Evolutionary conservation across 1,140 invertebrate species (phyloP).

Genomic region (Ooceraea biroi): DNA sequence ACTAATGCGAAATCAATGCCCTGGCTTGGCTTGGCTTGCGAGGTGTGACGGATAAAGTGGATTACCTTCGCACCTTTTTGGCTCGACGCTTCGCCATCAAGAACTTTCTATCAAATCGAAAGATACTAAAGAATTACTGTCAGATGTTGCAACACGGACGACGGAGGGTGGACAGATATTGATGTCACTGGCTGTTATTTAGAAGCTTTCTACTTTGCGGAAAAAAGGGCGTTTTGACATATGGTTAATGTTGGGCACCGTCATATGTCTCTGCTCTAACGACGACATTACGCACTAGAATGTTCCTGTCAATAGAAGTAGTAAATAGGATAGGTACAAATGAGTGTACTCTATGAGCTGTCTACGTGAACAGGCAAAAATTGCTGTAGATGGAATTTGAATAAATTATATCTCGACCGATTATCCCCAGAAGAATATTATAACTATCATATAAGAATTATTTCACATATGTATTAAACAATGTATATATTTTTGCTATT

Average conservation of each 20-base stretch:
- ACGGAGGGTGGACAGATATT: not conserved
- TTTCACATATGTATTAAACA: too few relatives aligned
- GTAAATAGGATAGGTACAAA: conserved; percentile 14
- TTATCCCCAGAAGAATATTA: not conserved
- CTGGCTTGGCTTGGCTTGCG: conserved; percentile 45
- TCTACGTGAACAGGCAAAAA: not conserved
- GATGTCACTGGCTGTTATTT: not conserved
- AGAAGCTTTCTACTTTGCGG: not conserved
- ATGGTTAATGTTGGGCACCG: conserved; percentile 5
- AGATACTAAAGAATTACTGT: conserved; percentile 33
- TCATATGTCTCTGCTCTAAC: conserved; percentile 26
- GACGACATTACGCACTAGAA: not conserved
- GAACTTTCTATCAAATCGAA: conserved; percentile 44
- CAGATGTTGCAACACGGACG: not conserved
- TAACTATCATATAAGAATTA: not conserved
- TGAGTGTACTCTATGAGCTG: not conserved
- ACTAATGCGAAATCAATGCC: conserved; percentile 79
- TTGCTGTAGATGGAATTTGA: not conserved
- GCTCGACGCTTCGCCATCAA: conserved; percentile 57
- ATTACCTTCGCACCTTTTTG: conserved; percentile 65
- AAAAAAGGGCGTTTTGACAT: conserved; percentile 7
- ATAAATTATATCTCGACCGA: not conserved
- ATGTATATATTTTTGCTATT: not conserved
- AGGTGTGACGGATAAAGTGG: conserved; percentile 75
- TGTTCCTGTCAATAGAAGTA: not conserved